These are phyloP conservation scores for Neomonachus schauinslandi DNA, from an alignment of 2,113 vertebrate species.

Conservation along the genomic window DNA sequence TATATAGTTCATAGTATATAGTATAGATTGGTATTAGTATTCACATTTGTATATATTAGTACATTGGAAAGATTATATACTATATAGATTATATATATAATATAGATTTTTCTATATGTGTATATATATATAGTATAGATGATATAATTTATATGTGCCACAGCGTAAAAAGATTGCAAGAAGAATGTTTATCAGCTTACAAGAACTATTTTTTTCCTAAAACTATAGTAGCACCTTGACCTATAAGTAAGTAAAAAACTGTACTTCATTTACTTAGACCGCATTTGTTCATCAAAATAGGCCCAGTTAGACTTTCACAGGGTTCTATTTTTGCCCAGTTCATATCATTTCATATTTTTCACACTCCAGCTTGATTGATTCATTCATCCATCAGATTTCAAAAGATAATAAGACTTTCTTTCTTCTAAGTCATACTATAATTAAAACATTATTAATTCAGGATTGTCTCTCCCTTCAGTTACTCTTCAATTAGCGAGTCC, in stretches of 20 bases:
- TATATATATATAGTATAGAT: background rate
- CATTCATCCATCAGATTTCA: slow-evolving; percentile 48
- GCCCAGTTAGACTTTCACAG: background rate
- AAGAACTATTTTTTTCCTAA: background rate
- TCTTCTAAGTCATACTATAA: slow-evolving; percentile 57
- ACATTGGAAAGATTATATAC: background rate
- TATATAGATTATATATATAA: background rate
- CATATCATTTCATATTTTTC: slow-evolving; percentile 12
- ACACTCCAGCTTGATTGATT: slow-evolving; percentile 20
- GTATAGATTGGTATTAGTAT: background rate
- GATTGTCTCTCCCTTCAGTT: slow-evolving; percentile 4
- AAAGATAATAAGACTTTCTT: slow-evolving; percentile 46
- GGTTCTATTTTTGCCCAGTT: slow-evolving; percentile 21
- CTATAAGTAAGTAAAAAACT: background rate
- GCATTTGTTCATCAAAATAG: background rate
- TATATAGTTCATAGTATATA: background rate
- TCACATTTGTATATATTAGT: background rate
- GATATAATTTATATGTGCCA: background rate
- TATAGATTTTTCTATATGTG: background rate
- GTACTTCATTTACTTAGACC: background rate
- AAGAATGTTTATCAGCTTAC: background rate
- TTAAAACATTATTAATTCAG: slow-evolving; percentile 60
- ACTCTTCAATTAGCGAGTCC: slow-evolving; percentile 30
- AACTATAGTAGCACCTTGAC: background rate
- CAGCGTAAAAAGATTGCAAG: background rate